Conservation (phyloP, 2,797 vertebrate genomes). For the Tadarida brasiliensis region DNA sequence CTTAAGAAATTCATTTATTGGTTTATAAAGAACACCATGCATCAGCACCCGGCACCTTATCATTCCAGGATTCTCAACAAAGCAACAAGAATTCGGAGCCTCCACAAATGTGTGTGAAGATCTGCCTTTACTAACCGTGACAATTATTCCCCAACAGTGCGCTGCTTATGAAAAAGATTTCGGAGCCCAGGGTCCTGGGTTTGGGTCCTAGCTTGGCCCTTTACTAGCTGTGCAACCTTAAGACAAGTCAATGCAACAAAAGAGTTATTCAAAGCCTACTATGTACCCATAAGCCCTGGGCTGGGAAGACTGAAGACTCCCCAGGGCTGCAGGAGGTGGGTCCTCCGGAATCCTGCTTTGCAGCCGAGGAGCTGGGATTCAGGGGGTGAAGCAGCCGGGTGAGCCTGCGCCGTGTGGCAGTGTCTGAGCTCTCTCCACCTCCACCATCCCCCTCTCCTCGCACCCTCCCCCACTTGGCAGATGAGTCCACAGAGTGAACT, state of each 20-base stretch:
- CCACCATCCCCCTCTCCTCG: neutral
- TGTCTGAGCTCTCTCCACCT: neutral
- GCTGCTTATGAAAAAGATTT: neutral
- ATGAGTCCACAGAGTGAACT: constrained; percentile 48
- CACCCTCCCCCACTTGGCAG: constrained; percentile 21
- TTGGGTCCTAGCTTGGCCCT: neutral
- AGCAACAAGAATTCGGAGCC: neutral
- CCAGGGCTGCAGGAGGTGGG: neutral
- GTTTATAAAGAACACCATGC: neutral
- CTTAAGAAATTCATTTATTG: neutral
- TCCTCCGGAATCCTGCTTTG: neutral
- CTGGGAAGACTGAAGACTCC: neutral
- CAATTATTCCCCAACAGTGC: neutral
- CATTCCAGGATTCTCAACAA: neutral
- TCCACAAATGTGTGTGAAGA: neutral
- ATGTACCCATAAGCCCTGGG: neutral
- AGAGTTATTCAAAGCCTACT: neutral
- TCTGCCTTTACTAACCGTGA: neutral
- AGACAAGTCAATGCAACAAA: constrained; percentile 4
- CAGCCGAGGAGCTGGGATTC: neutral
- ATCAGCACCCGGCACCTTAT: neutral
- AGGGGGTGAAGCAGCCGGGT: neutral
- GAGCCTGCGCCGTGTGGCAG: neutral
- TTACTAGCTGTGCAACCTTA: neutral
- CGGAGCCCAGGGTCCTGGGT: neutral